Evolutionary conservation across 2,113 vertebrate genomes (phyloP).

Genomic region (Vidua macroura): DNA sequence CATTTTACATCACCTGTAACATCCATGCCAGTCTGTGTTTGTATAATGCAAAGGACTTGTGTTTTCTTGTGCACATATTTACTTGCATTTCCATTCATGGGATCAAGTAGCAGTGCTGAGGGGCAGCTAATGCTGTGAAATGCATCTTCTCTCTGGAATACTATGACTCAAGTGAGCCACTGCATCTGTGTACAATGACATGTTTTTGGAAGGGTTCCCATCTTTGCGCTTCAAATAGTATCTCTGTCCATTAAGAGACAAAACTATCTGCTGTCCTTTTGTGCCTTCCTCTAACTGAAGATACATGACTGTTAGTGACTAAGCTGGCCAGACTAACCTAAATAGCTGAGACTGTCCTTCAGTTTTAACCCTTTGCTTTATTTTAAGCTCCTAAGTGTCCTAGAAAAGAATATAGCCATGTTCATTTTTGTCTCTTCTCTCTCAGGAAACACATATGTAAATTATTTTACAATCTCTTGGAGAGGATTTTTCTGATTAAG

Average conservation of each 20-base stretch:
- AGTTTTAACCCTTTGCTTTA: not conserved
- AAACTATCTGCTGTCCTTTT: not conserved
- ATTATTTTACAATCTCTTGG: not conserved
- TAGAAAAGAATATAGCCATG: not conserved
- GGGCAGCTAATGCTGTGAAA: not conserved
- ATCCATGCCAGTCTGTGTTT: not conserved
- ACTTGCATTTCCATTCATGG: not conserved
- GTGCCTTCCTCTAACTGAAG: not conserved
- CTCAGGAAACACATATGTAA: not conserved
- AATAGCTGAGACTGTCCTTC: not conserved
- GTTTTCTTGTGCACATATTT: not conserved
- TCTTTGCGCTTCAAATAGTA: not conserved
- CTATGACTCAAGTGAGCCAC: rapidly evolving
- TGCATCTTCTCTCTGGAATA: not conserved
- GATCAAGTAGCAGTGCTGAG: not conserved
- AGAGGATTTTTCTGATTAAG: not conserved
- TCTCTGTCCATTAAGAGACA: not conserved
- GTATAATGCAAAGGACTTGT: not conserved
- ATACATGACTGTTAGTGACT: not conserved
- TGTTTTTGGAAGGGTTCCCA: not conserved
- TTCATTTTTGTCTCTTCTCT: not conserved
- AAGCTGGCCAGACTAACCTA: not conserved
- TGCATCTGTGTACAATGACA: not conserved
- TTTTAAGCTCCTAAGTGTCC: not conserved
- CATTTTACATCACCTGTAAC: not conserved